Base-by-base conservation (phyloP, 2,888 invertebrate species). In the Platycheirus albimanus region DNA sequence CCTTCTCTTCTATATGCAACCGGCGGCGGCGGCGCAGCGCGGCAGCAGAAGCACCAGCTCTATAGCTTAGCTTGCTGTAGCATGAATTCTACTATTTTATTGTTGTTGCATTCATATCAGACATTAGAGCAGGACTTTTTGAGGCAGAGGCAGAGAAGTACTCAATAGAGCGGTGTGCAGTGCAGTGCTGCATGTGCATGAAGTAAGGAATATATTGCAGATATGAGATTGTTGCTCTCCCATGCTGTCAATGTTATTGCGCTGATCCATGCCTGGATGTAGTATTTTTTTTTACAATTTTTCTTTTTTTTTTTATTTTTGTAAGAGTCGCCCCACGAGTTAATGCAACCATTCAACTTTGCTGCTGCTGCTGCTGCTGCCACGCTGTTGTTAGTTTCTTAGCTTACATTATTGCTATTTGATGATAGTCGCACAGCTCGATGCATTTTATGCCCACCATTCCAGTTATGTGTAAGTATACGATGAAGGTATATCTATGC, bases 301-400 rank as follows among this genome's bases (percentile, higher is more conserved):
- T 56, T 69, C 66, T 56, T 10, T 19, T 28, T 36, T 78, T 61
- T 71, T 28, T 58, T 56, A 43, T 58, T 58, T 15, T 72, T 69
- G 36, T 49, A 64, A 54, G 28, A 78, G 72, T 69, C 72, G 64
- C 78, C 72, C 83, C 72, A 78, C 78, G 69, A 83, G 78, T 74
- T 78, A 83, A 78, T 74, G 78, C 78, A 83, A 74, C 83, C 78
- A 78, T 83, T 83, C 78, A 78, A 78, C 72, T 83, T 78, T 69
- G 56, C 70, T 52, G 43, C 49, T 30, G 58, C 10, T n/a, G 15
- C 15, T 71, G 51, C 30, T 49, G 63, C 70, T 71, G 76, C 43
- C 70, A 56, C 13, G 56, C 61, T 61, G 61, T 41, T 71, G 77
- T 45, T 64, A 70, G 74, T 67, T 74, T 51, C 79, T 51, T 49